Base-by-base conservation (phyloP, 2,888 invertebrate species). In the Dryadula phaetusa region DNA sequence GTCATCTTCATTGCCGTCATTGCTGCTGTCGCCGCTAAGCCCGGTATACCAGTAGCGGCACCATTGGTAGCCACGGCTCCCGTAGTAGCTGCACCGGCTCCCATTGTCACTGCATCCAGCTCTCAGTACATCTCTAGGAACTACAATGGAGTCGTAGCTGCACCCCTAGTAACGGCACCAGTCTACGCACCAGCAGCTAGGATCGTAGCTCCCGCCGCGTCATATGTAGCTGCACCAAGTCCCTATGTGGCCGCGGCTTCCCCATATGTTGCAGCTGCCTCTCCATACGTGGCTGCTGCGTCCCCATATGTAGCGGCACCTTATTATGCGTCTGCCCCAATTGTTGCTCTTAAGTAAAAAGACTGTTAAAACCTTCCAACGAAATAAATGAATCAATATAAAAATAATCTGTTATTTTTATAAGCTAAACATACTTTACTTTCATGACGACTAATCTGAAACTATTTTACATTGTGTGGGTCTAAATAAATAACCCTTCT, bases 21-120 rank as follows among this genome's bases (percentile, higher is more conserved):
- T 70, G 85, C 88, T 64, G 66, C 89, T 76, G 86, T 83, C 63
- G 74, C 78, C 4, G 87, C 87, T 62, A 85, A 87, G 77, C 86
- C 89, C 42, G 82, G 88, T 74, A 54, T 82, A n/a, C 83, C 77
- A 16, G 80, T 80, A 25, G 83, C 83, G 12, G 82, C 88, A 3
- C 85, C 88, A 0, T 74, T 86, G 0, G 76, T 79, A 5, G 77
- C 81, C 47, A 80, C 75, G 40, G 82, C 80, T 10, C 83, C 78
- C n/a, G 74, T 80, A 12, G 81, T 86, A 14, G 86, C 83, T 70
- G 90, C 87, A 20, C 90, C 90, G 1, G 93, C 94, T 0, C 93
- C 94, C 7, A 91, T 94, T 73, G 94, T 95, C n/a, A 95, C 95
- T 0, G 94, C 95, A 0, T 92, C 94, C 76, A 95, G 95, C 83